Evolutionary conservation across 2,797 vertebrate species (phyloP).

Genomic region (Enteromius trimaculatus): DNA sequence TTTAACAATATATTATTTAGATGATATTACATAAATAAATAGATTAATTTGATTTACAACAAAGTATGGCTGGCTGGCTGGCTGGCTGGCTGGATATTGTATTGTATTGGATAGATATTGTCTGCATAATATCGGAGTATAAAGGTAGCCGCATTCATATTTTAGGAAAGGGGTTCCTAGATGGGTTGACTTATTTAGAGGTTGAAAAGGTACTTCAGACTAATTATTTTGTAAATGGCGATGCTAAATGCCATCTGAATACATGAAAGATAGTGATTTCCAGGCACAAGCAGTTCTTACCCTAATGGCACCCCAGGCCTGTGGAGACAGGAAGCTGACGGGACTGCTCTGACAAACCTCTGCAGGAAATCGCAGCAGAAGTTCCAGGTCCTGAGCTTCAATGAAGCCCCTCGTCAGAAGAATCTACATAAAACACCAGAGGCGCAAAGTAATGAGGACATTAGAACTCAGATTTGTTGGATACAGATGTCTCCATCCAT

Average conservation of each 20-base stretch:
- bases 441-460: conserved; percentile 19
- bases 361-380: conserved; percentile 81
- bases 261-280: neutral
- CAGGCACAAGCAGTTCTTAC: conserved; percentile 65
- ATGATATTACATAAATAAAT: no score
- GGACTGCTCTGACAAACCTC: conserved; percentile 78
- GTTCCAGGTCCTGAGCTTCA: conserved; percentile 80
- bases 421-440: conserved; percentile 72
- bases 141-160: neutral
- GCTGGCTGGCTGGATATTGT: no score
- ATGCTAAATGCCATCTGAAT: neutral
- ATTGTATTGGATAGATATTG: no score
- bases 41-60: no score
- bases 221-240: neutral
- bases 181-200: neutral
- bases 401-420: conserved; percentile 79
- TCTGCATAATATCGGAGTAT: neutral
- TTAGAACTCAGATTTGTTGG: conserved; percentile 12
- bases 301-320: conserved; percentile 84
- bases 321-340: conserved; percentile 82
- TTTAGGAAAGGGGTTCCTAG: neutral
- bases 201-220: neutral
- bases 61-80: no score
- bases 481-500: conserved; percentile 35
- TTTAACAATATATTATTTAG: no score